These are phyloP conservation scores for Coreoperca whiteheadi DNA, from an alignment of 2,113 vertebrate genomes.

Conservation along the genomic window DNA sequence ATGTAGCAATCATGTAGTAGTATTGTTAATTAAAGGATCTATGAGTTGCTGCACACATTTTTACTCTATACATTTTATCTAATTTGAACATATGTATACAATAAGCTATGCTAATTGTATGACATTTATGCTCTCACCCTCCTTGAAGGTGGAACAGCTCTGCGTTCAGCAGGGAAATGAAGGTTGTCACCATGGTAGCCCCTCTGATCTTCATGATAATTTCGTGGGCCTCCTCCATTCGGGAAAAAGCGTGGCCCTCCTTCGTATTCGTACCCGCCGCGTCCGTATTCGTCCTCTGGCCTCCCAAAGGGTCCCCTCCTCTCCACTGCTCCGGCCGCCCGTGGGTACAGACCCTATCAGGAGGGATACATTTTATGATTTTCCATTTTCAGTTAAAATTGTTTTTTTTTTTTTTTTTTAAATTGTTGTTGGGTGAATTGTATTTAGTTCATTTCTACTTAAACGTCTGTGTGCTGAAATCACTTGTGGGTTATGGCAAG, in stretches of 20 bases:
- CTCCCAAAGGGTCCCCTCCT: conserved; percentile 78
- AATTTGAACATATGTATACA: not conserved
- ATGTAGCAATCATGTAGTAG: too few species aligned
- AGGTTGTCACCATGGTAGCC: conserved; percentile 76
- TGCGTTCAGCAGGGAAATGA: conserved; percentile 79
- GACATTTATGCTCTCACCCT: conserved; percentile 68
- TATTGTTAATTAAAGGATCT: too few species aligned
- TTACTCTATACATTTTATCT: not conserved
- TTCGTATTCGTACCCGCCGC: conserved; percentile 81
- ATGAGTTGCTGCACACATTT: not conserved
- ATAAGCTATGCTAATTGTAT: not conserved
- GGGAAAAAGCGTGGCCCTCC: conserved; percentile 81
- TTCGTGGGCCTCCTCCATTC: conserved; percentile 78
- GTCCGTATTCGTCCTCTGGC: conserved; percentile 79
- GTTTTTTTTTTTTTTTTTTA: too few species aligned
- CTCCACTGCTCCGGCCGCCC: conserved; percentile 68
- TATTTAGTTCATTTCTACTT: not conserved
- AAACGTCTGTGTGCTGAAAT: not conserved
- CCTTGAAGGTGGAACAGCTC: conserved; percentile 73
- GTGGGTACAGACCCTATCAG: conserved; percentile 73
- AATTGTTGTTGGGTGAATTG: not conserved
- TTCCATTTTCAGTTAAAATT: not conserved
- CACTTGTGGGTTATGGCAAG: not conserved
- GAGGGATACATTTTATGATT: not conserved
- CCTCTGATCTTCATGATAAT: conserved; percentile 83